Evolutionary conservation across 2,797 vertebrate species (phyloP), one percentile per base, ranked within the genome.

Genomic region (Pipistrellus pipistrellus): DNA sequence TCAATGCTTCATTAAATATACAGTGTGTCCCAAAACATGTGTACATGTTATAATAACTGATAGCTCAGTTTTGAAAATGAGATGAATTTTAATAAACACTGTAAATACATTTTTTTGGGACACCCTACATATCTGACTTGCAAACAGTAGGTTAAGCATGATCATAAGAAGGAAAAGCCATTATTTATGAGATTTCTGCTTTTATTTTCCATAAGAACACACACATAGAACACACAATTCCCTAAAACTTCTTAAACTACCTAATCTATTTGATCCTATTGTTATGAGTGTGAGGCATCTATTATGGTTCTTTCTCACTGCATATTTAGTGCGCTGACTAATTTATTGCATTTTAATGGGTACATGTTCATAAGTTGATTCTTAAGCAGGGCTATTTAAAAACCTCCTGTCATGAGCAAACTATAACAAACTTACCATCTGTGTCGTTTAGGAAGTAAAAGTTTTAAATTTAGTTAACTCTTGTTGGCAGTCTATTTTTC

Each of bases 391-490:
- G 13, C 73, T 97, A 95, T 96, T 97, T 97, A 93, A 96, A 95
- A 96, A 92, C 59, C 38, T 92, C 84, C 85, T 92, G 41, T 83
- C 87, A 91, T 90, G 95, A 71, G 51, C 90, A 95, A 95, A 95
- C 93, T 96, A 88, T 96, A 96, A 82, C 75, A 68, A 82, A 93
- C 62, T 95, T 94, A 69, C 97, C 96, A 96, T 97, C 97, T 97
- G 97, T 83, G 48, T 91, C 84, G 91, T 75, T 91, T 92, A 90
- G 91, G 95, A 95, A 95, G 91, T 69, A 89, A 82, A 86, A 57
- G 48, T 85, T 90, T 97, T 96, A 97, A 95, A 97, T 97, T 94
- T 96, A 96, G 68, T 76, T 80, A 80, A 81, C 27, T 93, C 91
- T 88, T 81, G 35, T 75, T 85, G 72, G 72, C 59, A 64, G 82